These are phyloP conservation scores for Hycleus phaleratus DNA, from an alignment of 1,140 invertebrate genomes.

Conservation along the genomic window DNA sequence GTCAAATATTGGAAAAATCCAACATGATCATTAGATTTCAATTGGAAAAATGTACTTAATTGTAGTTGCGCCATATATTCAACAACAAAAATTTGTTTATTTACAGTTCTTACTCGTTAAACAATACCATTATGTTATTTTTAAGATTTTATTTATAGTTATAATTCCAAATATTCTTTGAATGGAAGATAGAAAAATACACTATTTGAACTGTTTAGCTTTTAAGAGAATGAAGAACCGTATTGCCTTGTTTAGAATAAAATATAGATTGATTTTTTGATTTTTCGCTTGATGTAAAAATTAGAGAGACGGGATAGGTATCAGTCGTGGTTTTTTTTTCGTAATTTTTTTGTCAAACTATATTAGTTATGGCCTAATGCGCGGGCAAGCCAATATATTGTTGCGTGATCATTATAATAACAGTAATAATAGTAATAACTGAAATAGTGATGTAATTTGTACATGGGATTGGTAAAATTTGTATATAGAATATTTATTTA, in stretches of 20 bases:
- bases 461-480: constrained; percentile 18
- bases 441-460: constrained; percentile 8
- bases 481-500: constrained; percentile 23
- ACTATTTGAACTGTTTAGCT: constrained; percentile 13
- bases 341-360: background rate
- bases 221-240: constrained; percentile 4
- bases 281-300: background rate
- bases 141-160: too few species aligned
- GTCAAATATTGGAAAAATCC: background rate
- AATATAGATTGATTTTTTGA: constrained; percentile 3
- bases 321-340: background rate
- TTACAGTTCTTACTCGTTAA: too few species aligned
- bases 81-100: too few species aligned
- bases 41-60: background rate
- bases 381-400: constrained; percentile 7
- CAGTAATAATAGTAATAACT: background rate
- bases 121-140: too few species aligned
- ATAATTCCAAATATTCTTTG: constrained; percentile 5
- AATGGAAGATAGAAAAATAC: too few species aligned
- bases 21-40: background rate
- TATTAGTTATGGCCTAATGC: constrained; percentile 4
- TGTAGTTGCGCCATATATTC: too few species aligned
- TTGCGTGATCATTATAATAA: constrained; percentile 7
- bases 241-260: constrained; percentile 11
- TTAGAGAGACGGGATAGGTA: background rate